Conservation (phyloP, 2,797 vertebrate species). For the Odontamblyopus lacepedii region DNA sequence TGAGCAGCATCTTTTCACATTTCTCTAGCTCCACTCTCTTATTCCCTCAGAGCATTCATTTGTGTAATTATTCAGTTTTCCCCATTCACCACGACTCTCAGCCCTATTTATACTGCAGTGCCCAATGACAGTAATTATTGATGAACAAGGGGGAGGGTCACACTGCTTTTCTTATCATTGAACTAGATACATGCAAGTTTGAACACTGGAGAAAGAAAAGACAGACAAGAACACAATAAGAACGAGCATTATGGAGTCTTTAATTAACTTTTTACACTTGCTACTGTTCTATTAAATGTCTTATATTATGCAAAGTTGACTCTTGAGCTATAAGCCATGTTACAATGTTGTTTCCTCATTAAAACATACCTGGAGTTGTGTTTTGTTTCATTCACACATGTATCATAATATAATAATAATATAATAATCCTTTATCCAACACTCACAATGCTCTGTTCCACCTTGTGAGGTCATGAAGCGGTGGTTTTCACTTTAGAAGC, state of each 20-base stretch:
- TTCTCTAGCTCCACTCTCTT: neutral
- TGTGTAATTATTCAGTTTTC: neutral
- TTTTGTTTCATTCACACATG: too few relatives aligned
- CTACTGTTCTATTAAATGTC: neutral
- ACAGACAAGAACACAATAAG: neutral
- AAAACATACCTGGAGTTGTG: too few relatives aligned
- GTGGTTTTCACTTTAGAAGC: too few relatives aligned
- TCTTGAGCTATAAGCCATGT: too few relatives aligned
- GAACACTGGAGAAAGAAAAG: neutral
- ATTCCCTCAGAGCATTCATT: neutral
- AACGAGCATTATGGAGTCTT: neutral
- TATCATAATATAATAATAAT: too few relatives aligned
- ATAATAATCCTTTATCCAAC: too few relatives aligned
- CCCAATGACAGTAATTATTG: neutral
- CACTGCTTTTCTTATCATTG: neutral
- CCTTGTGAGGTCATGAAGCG: too few relatives aligned
- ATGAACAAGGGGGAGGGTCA: neutral
- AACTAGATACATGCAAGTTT: neutral
- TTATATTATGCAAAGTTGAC: too few relatives aligned
- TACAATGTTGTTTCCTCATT: too few relatives aligned
- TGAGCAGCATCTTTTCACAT: neutral
- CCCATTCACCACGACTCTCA: neutral
- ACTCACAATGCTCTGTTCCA: too few relatives aligned
- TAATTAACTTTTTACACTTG: neutral
- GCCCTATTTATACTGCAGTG: neutral